phyloP scores from a whole-genome alignment of 1,140 invertebrate species.

The Drosophila subpulchrella region DNA sequence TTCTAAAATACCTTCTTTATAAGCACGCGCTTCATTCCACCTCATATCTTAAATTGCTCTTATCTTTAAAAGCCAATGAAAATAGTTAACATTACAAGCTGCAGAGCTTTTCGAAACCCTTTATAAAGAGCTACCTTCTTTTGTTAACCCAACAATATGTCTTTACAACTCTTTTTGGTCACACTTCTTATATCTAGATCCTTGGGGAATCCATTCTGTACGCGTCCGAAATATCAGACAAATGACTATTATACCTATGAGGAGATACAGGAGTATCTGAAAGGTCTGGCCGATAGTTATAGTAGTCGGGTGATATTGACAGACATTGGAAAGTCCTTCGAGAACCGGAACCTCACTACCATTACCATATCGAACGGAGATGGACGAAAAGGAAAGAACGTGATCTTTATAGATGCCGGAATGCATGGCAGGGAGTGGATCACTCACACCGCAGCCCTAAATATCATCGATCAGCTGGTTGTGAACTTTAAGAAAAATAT shows the following conservation, averaged over 20 bases:
- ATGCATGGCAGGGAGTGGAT: constrained; percentile 88
- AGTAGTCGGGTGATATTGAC: constrained; percentile 73
- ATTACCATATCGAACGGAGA: constrained; percentile 85
- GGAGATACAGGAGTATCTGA: constrained; percentile 85
- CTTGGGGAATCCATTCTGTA: not conserved
- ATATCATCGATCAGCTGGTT: constrained; percentile 87
- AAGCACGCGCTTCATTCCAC: not conserved
- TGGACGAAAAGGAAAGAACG: constrained; percentile 80
- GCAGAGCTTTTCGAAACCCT: too few species aligned
- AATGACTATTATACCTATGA: constrained; percentile 51
- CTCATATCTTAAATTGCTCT: not conserved
- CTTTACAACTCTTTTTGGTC: not conserved
- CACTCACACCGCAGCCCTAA: constrained; percentile 87
- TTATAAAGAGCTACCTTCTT: not conserved
- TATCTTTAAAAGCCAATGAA: not conserved
- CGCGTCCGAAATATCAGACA: constrained; percentile 2
- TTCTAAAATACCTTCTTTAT: not conserved
- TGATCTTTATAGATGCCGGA: constrained; percentile 86
- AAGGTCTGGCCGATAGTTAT: constrained; percentile 79
- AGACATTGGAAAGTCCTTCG: constrained; percentile 78
- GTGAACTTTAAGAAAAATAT: constrained; percentile 84
- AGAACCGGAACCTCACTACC: constrained; percentile 85
- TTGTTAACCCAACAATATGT: constrained; percentile 5
- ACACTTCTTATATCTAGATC: constrained; percentile 2
- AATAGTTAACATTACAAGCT: too few species aligned